These are phyloP conservation scores for Octodon degus DNA, from an alignment of 2,113 vertebrate species.

Conservation along the genomic window DNA sequence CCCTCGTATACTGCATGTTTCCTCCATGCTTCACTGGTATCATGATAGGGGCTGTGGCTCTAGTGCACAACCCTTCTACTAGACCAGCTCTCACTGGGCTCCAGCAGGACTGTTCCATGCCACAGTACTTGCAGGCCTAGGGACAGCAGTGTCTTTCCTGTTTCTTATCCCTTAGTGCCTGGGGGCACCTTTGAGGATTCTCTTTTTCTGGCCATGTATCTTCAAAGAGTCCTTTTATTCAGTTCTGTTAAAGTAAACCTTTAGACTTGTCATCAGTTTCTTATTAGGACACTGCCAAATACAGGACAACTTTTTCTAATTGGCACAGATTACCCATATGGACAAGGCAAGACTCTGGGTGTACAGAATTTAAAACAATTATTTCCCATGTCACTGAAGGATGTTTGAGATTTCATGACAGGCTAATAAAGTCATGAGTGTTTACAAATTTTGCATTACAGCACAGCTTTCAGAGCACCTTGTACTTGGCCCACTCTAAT, in stretches of 20 bases:
- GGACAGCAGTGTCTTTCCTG: background rate
- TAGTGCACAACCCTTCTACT: background rate
- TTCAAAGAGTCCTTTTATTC: conserved; percentile 1
- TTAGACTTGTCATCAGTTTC: background rate
- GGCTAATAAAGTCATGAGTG: background rate
- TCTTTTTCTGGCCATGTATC: background rate
- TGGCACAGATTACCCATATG: background rate
- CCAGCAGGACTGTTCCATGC: background rate
- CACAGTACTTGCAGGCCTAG: background rate
- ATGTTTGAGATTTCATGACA: conserved; percentile 3
- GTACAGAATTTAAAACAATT: background rate
- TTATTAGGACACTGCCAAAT: background rate
- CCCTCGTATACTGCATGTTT: rapidly evolving
- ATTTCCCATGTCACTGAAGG: background rate
- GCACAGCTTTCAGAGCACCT: background rate
- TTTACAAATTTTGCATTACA: background rate
- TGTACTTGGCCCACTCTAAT: background rate
- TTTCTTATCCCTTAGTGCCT: background rate
- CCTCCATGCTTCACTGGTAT: background rate
- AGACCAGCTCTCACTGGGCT: background rate
- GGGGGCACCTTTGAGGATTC: background rate
- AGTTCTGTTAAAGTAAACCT: background rate
- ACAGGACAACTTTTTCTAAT: background rate
- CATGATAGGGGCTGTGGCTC: background rate
- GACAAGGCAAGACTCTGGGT: background rate